These are phyloP conservation scores for Drosophila multiciliata DNA, from an alignment of 2,888 invertebrate genomes.

Conservation along the genomic window DNA sequence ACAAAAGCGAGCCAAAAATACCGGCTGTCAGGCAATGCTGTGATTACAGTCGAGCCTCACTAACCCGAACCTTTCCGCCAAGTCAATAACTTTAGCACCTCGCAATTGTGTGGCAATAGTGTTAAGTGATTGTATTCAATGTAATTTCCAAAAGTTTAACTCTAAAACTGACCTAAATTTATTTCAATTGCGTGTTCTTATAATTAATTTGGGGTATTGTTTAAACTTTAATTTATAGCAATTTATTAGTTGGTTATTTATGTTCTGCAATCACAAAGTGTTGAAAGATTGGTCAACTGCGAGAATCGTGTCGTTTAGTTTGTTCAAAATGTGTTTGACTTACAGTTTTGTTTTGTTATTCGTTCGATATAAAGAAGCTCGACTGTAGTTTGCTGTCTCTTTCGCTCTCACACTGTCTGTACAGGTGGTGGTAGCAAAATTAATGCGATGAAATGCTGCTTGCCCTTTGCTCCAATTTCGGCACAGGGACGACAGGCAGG, in stretches of 20 bases:
- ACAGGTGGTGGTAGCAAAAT: conserved; percentile 43
- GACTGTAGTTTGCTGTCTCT: neutral
- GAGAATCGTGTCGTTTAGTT: neutral
- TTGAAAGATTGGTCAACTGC: neutral
- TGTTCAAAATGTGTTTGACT: neutral
- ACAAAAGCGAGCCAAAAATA: conserved; percentile 42
- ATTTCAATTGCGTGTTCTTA: neutral
- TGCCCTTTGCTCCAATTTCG: conserved; percentile 77
- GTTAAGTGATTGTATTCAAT: neutral
- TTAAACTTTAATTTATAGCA: neutral
- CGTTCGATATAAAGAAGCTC: neutral
- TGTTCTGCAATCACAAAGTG: neutral
- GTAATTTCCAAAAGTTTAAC: neutral
- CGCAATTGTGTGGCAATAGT: conserved; percentile 2
- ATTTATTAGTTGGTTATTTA: neutral
- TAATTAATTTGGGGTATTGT: neutral
- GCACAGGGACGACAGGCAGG: conserved; percentile 49
- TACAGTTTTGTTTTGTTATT: neutral
- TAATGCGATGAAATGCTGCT: conserved; percentile 56
- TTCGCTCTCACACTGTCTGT: neutral
- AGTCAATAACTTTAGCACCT: neutral
- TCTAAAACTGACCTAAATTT: neutral
- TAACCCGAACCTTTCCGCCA: conserved; percentile 1
- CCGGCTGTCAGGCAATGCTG: conserved; percentile 42
- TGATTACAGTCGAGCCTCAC: conserved; percentile 38